phyloP scores from a whole-genome alignment of 2,797 vertebrate species.

The Morelia viridis region DNA sequence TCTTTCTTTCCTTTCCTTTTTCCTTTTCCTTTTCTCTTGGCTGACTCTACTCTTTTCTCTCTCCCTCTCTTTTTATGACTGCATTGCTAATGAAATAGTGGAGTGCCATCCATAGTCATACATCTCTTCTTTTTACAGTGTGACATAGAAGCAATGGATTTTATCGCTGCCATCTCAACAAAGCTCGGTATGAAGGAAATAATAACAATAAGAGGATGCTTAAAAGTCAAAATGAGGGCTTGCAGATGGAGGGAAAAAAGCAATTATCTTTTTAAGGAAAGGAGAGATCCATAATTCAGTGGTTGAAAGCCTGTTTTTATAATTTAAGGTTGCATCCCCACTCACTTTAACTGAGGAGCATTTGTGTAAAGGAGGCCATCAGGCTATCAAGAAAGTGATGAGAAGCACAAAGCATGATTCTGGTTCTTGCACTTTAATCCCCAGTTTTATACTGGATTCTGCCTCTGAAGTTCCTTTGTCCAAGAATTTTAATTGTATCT shows the following conservation, averaged over 20 bases:
- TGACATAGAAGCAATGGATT: slow-evolving; percentile 9
- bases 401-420: neutral
- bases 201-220: neutral
- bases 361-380: neutral
- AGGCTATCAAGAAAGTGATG: neutral
- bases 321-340: neutral
- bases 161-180: neutral
- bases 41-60: neutral
- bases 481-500: neutral
- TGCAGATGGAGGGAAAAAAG: neutral
- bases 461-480: neutral
- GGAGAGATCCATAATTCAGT: neutral
- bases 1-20: neutral
- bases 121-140: slow-evolving; percentile 5
- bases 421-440: neutral
- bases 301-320: neutral
- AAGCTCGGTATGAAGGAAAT: neutral
- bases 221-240: neutral
- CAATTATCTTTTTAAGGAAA: neutral
- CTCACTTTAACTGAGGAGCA: neutral
- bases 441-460: neutral
- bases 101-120: slow-evolving; percentile 1
- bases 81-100: slow-evolving; percentile 17
- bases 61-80: neutral
- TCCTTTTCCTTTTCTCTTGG: neutral